A percentile compares a stretch with the other conserved stretches of the same genome.
Evolutionary conservation across 2,888 invertebrate species (phyloP).

Genomic region (Odontocerum albicorne): DNA sequence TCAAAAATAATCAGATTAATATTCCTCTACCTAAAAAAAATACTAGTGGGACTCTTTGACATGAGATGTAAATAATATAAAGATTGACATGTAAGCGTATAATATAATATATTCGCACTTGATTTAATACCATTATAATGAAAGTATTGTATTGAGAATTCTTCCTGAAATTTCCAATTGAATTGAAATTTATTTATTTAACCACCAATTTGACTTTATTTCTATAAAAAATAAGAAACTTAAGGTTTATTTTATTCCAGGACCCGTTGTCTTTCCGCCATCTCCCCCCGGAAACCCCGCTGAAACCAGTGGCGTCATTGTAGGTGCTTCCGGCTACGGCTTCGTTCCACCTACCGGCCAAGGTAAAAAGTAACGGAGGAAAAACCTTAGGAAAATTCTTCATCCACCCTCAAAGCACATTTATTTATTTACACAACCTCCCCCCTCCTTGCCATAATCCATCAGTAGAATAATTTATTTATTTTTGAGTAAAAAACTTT

Average conservation of each 20-base stretch:
- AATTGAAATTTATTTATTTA: no score
- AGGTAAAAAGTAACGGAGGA: constrained; percentile 68
- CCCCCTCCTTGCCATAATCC: not conserved
- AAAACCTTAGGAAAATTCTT: constrained; percentile 39
- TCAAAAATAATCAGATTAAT: no score
- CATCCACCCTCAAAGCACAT: constrained; percentile 28
- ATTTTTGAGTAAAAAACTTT: constrained; percentile 31
- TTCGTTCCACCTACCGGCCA: constrained; percentile 75
- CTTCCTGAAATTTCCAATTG: no score
- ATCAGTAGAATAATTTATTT: not conserved
- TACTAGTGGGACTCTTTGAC: no score
- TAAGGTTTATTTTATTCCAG: constrained; percentile 53
- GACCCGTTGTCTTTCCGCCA: constrained; percentile 79
- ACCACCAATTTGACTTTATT: no score
- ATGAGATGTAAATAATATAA: no score
- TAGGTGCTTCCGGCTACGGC: constrained; percentile 83
- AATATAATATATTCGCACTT: no score
- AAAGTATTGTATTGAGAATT: no score
- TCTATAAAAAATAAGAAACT: no score
- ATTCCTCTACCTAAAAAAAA: no score
- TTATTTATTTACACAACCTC: constrained; percentile 11
- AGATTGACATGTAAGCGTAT: no score
- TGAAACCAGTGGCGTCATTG: constrained; percentile 78
- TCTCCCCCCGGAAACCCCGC: constrained; percentile 67
- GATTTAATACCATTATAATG: no score